phyloP scores from a whole-genome alignment of 2,113 vertebrate genomes.

The Megaleporinus macrocephalus region DNA sequence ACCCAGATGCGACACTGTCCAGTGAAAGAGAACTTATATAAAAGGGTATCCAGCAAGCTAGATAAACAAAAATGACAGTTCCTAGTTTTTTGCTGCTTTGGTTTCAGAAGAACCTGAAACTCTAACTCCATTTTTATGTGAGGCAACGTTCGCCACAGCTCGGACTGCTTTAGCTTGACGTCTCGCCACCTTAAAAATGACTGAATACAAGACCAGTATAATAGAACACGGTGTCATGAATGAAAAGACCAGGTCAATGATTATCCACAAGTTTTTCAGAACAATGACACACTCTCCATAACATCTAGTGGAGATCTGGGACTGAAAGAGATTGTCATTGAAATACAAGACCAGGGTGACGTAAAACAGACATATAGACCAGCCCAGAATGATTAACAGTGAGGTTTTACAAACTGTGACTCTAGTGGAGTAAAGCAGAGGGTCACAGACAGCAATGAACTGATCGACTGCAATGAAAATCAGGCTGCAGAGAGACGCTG shows the following conservation, averaged over 20 bases:
- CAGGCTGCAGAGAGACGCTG: constrained; percentile 58
- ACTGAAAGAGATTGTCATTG: neutral
- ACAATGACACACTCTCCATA: constrained; percentile 27
- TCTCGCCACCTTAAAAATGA: constrained; percentile 29
- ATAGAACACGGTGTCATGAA: neutral
- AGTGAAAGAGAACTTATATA: constrained; percentile 16
- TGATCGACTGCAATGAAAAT: constrained; percentile 67
- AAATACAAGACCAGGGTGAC: neutral
- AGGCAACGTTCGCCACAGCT: neutral
- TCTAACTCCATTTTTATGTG: neutral
- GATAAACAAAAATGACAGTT: constrained; percentile 34
- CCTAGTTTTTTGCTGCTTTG: constrained; percentile 42
- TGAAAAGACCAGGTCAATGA: neutral
- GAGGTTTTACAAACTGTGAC: constrained; percentile 50
- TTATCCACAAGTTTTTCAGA: neutral
- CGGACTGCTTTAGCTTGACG: constrained; percentile 25
- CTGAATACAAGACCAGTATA: constrained; percentile 22
- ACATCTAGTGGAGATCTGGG: neutral
- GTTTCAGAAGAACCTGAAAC: neutral
- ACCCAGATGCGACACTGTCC: neutral
- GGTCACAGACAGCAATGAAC: constrained; percentile 64
- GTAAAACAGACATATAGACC: constrained; percentile 59
- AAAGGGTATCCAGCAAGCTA: constrained; percentile 34
- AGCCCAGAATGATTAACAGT: constrained; percentile 59
- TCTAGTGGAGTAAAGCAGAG: constrained; percentile 59